A percentile compares a stretch with the other conserved stretches of the same genome.
Conservation (phyloP, 1,140 invertebrate species). For the Aphidius ervi region DNA sequence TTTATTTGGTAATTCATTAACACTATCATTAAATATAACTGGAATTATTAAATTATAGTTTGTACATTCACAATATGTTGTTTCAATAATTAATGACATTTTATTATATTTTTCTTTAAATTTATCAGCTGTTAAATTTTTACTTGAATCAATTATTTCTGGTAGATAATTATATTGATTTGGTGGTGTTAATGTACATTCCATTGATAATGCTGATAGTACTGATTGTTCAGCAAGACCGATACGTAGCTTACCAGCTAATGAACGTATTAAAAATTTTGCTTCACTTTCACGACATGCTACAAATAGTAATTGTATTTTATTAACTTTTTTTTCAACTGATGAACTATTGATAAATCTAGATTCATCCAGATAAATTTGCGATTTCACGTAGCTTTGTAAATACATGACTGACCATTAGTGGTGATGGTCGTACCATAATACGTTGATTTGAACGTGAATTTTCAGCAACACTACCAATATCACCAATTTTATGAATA, state of each 20-base stretch:
- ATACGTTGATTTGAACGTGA: conserved; percentile 85
- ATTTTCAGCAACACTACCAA: conserved; percentile 89
- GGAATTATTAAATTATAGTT: conserved; percentile 88
- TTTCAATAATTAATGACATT: conserved; percentile 79
- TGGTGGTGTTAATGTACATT: conserved; percentile 70
- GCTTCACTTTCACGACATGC: conserved; percentile 89
- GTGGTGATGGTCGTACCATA: conserved; percentile 73
- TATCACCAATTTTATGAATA: conserved; percentile 75
- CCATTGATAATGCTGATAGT: conserved; percentile 84
- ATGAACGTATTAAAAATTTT: conserved; percentile 84
- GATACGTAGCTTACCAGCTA: conserved; percentile 92
- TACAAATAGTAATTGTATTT: conserved; percentile 88
- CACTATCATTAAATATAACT: conserved; percentile 74
- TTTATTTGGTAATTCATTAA: conserved; percentile 72
- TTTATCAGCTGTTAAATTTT: conserved; percentile 60
- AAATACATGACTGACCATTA: conserved; percentile 75
- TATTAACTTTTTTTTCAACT: conserved; percentile 84
- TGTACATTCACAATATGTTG: conserved; percentile 94
- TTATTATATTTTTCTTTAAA: conserved; percentile 81
- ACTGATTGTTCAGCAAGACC: conserved; percentile 96
- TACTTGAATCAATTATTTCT: conserved; percentile 60
- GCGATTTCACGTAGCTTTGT: conserved; percentile 88
- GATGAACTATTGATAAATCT: too few species aligned
- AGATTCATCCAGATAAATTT: conserved; percentile 81
- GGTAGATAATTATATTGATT: conserved; percentile 62